phyloP scores from a whole-genome alignment of 1,140 invertebrate species.

The Drosophila parvula region DNA sequence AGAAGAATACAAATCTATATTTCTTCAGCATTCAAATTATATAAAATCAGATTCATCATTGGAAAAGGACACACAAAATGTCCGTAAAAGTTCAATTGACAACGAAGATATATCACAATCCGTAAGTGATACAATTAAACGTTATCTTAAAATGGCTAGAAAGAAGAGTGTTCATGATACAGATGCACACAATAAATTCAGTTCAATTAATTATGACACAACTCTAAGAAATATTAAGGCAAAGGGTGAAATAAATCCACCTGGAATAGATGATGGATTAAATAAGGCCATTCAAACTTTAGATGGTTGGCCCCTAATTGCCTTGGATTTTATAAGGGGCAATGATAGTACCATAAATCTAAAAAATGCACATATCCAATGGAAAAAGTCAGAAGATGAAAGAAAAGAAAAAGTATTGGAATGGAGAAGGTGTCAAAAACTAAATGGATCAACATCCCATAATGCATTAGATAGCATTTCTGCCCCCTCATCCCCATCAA shows the following conservation, averaged over 20 bases:
- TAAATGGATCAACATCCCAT: not conserved
- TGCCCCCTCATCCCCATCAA: constrained; percentile 67
- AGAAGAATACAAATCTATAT: constrained; percentile 34
- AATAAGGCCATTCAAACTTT: constrained; percentile 90
- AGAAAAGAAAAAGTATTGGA: constrained; percentile 57
- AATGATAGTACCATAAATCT: constrained; percentile 52
- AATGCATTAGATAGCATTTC: constrained; percentile 21
- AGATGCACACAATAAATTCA: constrained; percentile 90
- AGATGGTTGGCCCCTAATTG: constrained; percentile 88
- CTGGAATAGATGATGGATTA: constrained; percentile 89
- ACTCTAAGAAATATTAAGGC: constrained; percentile 93
- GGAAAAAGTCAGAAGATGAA: constrained; percentile 60
- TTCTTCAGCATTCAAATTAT: not conserved
- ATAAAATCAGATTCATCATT: not conserved
- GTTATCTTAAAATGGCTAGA: constrained; percentile 92
- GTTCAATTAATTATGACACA: constrained; percentile 94
- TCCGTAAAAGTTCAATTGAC: constrained; percentile 89
- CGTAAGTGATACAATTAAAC: constrained; percentile 93
- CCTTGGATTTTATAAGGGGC: constrained; percentile 69
- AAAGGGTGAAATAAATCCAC: constrained; percentile 89
- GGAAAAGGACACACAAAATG: constrained; percentile 36
- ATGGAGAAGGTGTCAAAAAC: constrained; percentile 36
- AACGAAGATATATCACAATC: constrained; percentile 93
- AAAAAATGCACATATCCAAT: constrained; percentile 57
- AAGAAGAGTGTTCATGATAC: constrained; percentile 91